Conservation (phyloP, 2,113 vertebrate genomes). For the Oreochromis tanganicae region DNA sequence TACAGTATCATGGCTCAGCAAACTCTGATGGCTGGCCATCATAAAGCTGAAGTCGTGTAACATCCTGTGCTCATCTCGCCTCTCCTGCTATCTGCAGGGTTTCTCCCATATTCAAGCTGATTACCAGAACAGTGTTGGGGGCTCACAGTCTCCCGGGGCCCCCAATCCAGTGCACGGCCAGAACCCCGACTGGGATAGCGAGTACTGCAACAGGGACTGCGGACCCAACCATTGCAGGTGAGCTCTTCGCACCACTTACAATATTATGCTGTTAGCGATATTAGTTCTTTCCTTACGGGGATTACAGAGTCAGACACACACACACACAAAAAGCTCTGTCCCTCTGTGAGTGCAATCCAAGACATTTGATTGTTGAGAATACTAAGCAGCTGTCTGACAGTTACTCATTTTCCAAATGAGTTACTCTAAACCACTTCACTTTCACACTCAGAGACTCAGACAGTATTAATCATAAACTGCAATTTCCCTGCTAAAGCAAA, state of each 20-base stretch:
- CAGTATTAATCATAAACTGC: slow-evolving; percentile 53
- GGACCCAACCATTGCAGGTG: slow-evolving; percentile 93
- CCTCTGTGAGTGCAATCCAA: neutral
- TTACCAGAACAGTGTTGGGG: slow-evolving; percentile 87
- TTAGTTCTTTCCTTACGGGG: neutral
- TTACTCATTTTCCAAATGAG: slow-evolving; percentile 54
- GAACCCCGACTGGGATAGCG: slow-evolving; percentile 88
- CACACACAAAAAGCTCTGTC: neutral
- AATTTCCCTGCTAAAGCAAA: slow-evolving; percentile 49
- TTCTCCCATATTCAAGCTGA: slow-evolving; percentile 92
- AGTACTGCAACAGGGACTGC: slow-evolving; percentile 93
- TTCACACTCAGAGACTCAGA: slow-evolving; percentile 41
- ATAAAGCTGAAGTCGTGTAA: neutral
- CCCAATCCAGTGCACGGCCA: slow-evolving; percentile 81
- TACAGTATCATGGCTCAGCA: neutral
- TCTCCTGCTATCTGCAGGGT: slow-evolving; percentile 71
- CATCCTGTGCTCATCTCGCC: neutral
- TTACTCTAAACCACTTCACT: slow-evolving; percentile 45
- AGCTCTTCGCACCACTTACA: slow-evolving; percentile 27
- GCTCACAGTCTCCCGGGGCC: slow-evolving; percentile 87
- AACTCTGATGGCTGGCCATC: neutral
- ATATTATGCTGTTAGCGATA: neutral
- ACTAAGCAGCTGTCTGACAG: slow-evolving; percentile 32
- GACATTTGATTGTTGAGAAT: slow-evolving; percentile 1
- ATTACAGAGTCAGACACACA: neutral